A percentile compares a stretch with the other conserved stretches of the same genome.
Conservation (phyloP, 2,113 vertebrate genomes). For the Brienomyrus brachyistius region DNA sequence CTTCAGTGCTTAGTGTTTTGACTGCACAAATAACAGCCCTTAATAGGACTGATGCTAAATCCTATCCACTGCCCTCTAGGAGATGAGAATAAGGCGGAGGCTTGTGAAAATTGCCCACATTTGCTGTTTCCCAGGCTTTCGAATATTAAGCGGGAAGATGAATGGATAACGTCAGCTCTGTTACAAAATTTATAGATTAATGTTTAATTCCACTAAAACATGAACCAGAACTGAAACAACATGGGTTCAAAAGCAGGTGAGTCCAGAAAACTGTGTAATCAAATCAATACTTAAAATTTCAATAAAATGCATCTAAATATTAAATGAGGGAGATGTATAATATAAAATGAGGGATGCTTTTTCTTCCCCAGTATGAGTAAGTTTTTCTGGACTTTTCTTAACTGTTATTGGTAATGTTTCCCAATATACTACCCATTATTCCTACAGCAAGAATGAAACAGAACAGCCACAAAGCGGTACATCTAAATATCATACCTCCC, state of each 20-base stretch:
- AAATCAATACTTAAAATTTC: background rate
- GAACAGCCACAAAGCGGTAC: background rate
- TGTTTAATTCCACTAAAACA: background rate
- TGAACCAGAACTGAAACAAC: background rate
- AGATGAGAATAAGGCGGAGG: background rate
- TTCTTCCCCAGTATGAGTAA: background rate
- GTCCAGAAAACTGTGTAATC: background rate
- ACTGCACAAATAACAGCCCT: background rate
- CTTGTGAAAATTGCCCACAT: constrained; percentile 7
- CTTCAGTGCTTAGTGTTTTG: background rate
- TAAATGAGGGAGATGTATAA: background rate
- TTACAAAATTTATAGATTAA: background rate
- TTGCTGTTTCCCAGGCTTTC: background rate
- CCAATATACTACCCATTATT: background rate
- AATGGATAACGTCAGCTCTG: background rate
- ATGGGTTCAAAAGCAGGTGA: too few relatives aligned
- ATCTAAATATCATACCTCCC: background rate
- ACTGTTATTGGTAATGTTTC: background rate
- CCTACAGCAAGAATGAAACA: background rate
- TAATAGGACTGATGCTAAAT: background rate
- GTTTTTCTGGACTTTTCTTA: background rate
- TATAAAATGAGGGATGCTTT: background rate
- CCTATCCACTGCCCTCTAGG: background rate
- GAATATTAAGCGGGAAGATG: background rate
- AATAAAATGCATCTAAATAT: background rate